phyloP scores from a whole-genome alignment of 2,797 vertebrate species.

The Remorina albescens region DNA sequence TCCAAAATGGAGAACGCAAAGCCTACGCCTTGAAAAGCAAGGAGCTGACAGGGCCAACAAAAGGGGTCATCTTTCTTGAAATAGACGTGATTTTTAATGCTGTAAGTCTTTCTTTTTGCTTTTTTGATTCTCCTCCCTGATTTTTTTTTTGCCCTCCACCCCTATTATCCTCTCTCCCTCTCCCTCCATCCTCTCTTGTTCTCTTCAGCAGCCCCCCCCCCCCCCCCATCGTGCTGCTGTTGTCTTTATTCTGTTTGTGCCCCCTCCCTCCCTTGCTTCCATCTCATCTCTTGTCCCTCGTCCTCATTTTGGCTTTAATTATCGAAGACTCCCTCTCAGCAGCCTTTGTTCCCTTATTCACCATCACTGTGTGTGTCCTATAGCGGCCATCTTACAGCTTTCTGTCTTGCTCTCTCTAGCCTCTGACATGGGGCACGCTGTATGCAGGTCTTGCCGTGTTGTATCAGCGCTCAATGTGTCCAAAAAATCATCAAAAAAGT shows the following conservation, averaged over 20 bases:
- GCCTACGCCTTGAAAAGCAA: conserved; percentile 99
- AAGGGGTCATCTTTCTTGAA: conserved; percentile 99
- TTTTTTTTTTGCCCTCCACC: conserved; percentile 56
- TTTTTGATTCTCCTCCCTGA: conserved; percentile 77
- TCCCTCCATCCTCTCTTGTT: conserved; percentile 61
- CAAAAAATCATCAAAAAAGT: conserved; percentile 28
- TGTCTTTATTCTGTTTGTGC: conserved; percentile 78
- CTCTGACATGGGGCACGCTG: conserved; percentile 69
- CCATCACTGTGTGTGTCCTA: conserved; percentile 78
- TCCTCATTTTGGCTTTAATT: conserved; percentile 85
- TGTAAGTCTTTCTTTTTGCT: conserved; percentile 95
- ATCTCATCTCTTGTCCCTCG: conserved; percentile 76
- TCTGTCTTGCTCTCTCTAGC: conserved; percentile 51
- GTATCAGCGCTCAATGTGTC: conserved; percentile 5
- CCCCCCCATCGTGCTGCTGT: conserved; percentile 62
- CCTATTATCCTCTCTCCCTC: conserved; percentile 57
- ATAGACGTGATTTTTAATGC: conserved; percentile 99
- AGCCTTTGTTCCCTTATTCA: conserved; percentile 81
- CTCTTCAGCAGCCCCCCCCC: conserved; percentile 54
- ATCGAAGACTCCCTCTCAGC: conserved; percentile 82
- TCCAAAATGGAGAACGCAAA: conserved; percentile 99
- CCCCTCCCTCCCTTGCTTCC: conserved; percentile 53
- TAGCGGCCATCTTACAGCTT: conserved; percentile 84
- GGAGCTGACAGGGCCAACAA: conserved; percentile 99
- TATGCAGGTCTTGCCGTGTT: conserved; percentile 52